These are phyloP conservation scores for Acronicta aceris DNA, from an alignment of 2,888 invertebrate genomes.

Conservation along the genomic window DNA sequence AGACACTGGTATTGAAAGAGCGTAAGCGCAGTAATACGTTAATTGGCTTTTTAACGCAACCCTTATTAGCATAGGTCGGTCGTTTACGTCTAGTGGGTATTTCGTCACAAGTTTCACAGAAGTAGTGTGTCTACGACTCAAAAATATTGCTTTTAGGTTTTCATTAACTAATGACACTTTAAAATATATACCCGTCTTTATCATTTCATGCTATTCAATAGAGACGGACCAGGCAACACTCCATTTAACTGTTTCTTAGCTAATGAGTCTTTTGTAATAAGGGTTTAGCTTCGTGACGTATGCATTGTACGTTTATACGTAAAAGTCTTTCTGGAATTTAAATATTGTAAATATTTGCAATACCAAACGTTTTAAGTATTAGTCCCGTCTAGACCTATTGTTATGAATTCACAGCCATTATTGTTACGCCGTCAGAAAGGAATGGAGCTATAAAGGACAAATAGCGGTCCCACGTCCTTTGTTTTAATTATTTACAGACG, in stretches of 20 bases:
- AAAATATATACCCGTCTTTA: too few relatives aligned
- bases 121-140: conserved; percentile 1
- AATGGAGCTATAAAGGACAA: neutral
- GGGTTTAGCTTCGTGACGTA: too few relatives aligned
- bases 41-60: conserved; percentile 51
- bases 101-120: conserved; percentile 50
- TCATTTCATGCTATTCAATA: too few relatives aligned
- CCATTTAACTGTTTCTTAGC: too few relatives aligned
- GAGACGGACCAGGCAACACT: too few relatives aligned
- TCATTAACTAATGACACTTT: too few relatives aligned
- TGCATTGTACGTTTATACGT: too few relatives aligned
- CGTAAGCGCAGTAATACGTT: conserved; percentile 19
- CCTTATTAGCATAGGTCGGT: conserved; percentile 64
- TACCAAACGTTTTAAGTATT: neutral
- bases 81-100: conserved; percentile 53
- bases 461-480: neutral
- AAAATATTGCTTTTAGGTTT: too few relatives aligned
- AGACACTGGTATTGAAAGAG: conserved; percentile 19
- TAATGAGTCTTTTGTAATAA: too few relatives aligned
- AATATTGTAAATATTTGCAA: too few relatives aligned
- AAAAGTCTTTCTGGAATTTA: too few relatives aligned
- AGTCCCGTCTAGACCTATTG: neutral
- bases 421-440: neutral
- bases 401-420: neutral
- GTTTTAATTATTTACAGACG: conserved; percentile 13